Evolutionary conservation across 30 jellyfish, hydroid and myxozoan genomes (phyloP), one percentile per base, ranked within the genome.

Genomic region (Catostylus mosaicus): DNA sequence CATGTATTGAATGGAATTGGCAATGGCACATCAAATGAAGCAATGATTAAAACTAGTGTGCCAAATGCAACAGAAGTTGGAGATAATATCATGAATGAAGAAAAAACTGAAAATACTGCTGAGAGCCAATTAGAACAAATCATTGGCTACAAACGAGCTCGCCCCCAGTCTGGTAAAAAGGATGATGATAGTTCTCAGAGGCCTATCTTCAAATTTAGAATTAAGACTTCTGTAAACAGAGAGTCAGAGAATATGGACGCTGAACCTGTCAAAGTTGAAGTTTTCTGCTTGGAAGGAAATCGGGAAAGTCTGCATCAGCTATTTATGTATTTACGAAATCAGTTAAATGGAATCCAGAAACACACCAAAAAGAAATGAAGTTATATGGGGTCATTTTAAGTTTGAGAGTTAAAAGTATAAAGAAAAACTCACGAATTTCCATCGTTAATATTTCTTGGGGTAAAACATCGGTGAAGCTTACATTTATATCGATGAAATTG

Each of bases 251-350:
- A 18, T 48, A 75, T 31, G 20, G 80, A 60, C 10, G 27, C 37
- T 8, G 69, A 48, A 24, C 63, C 83, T 1, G 67, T 78, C 1
- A 27, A 26, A 45, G 78, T 83, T 45, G 82, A 85, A 33, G 48
- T 90, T 24, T 47, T 65, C 1, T 90, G 97, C 62, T 46, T 66
- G 38, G 96, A 85, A 23, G 97, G 97, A 27, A 80, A 80, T 32
- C 84, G 97, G 54, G 97, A 90, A 60, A 48, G 84, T 9, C 37
- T 90, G 29, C 97, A 90, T 51, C 97, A 90, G 62, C 31, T 90
- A 38, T 90, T 84, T 73, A 86, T 90, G 93, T 72, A 47, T 78
- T 30, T 90, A 33, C 81, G 85, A 79, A 90, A 90, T 62, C 26
- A 46, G 27, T 31, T 90, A 5, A 60, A 90, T 64, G 92, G 97